Percentiles rank a stretch among this genome's conserved stretches.
phyloP scores from a whole-genome alignment of 2,113 vertebrate genomes.

The Chrysemys picta region DNA sequence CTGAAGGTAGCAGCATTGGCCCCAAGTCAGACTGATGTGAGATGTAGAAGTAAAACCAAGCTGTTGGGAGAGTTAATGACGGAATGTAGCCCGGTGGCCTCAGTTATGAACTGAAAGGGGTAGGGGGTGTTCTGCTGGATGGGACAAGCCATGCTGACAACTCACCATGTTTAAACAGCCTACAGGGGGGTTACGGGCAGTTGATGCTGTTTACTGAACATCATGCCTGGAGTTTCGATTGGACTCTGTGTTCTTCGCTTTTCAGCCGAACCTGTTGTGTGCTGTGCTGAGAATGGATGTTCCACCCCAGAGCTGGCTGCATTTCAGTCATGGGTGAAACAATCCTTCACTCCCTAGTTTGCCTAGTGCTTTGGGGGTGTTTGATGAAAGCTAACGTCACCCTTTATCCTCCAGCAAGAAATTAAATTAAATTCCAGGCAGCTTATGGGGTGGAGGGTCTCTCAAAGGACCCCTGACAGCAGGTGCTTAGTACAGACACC shows the following conservation, averaged over 20 bases:
- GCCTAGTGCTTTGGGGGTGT: neutral
- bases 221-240: neutral
- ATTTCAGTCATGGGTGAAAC: neutral
- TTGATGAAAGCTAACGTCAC: neutral
- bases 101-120: neutral
- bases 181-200: neutral
- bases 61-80: neutral
- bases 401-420: neutral
- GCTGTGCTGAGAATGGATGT: neutral
- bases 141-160: neutral
- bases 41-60: neutral
- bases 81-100: neutral
- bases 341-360: neutral
- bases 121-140: neutral
- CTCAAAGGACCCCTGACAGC: neutral
- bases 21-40: accelerated
- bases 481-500: neutral
- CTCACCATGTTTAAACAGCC: neutral
- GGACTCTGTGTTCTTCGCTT: neutral
- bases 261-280: neutral
- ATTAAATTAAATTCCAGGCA: too few relatives aligned
- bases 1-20: too few relatives aligned
- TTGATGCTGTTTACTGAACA: neutral
- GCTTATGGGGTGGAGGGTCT: neutral
- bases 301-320: neutral